Evolutionary conservation across 2,113 vertebrate genomes (phyloP).

Genomic region (Gopherus flavomarginatus): DNA sequence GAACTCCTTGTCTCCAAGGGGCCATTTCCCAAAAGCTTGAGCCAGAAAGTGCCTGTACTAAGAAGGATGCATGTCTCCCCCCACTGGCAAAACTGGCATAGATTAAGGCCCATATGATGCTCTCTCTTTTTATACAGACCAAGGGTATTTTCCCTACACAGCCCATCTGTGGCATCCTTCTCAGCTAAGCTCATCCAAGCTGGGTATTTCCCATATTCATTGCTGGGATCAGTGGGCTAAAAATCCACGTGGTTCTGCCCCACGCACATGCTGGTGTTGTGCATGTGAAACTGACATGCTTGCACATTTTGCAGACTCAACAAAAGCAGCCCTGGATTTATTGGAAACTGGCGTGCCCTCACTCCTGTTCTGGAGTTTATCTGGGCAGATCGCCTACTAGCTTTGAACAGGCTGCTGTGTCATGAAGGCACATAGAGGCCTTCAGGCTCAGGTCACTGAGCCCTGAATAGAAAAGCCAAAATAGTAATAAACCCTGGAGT

Average conservation of each 20-base stretch:
- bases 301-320: neutral
- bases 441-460: neutral
- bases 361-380: neutral
- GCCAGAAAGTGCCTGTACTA: neutral
- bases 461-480: neutral
- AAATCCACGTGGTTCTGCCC: neutral
- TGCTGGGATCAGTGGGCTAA: neutral
- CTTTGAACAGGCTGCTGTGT: neutral
- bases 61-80: rapidly evolving
- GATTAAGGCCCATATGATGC: neutral
- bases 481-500: neutral
- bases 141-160: neutral
- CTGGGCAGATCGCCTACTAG: neutral
- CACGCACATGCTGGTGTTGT: neutral
- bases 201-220: neutral
- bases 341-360: neutral
- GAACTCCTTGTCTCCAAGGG: neutral
- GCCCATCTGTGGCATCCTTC: neutral
- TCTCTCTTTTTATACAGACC: neutral
- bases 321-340: neutral
- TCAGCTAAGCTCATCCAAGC: neutral
- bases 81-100: neutral
- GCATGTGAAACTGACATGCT: neutral
- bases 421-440: neutral
- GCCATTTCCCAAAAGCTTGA: neutral